Percentiles rank a stretch among this genome's conserved stretches.
Evolutionary conservation across 2,888 invertebrate genomes (phyloP).

Genomic region (Meloe dianella): DNA sequence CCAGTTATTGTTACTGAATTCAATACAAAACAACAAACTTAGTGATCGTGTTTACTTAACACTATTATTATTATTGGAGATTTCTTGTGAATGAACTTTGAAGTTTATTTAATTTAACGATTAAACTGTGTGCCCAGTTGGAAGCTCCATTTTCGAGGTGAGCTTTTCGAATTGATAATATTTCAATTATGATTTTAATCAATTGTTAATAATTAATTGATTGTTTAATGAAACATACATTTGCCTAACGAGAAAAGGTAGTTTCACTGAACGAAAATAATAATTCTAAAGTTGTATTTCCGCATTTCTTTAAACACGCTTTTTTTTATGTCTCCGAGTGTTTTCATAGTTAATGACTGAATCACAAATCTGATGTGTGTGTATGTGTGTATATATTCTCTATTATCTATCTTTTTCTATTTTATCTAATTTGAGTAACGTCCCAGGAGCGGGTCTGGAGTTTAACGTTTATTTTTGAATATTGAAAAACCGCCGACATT

Average conservation of each 20-base stretch:
- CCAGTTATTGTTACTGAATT: slow-evolving; percentile 16
- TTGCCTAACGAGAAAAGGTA: too few species aligned
- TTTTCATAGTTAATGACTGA: slow-evolving; percentile 31
- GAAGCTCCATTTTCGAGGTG: slow-evolving; percentile 30
- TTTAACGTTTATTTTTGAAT: slow-evolving; percentile 22
- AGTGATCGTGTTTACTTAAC: slow-evolving; percentile 16
- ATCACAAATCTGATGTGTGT: slow-evolving; percentile 28
- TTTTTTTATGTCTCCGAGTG: slow-evolving; percentile 25
- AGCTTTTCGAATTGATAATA: too few species aligned
- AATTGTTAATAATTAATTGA: too few species aligned
- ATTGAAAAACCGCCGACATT: slow-evolving; percentile 18
- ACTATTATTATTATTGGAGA: slow-evolving; percentile 3
- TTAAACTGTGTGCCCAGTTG: slow-evolving; percentile 35
- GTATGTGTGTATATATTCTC: too few species aligned
- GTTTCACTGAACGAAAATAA: not conserved
- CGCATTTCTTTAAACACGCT: slow-evolving; percentile 19
- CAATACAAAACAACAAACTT: not conserved
- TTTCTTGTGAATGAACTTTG: slow-evolving; percentile 15
- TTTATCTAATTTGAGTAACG: slow-evolving; percentile 3
- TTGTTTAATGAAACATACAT: too few species aligned
- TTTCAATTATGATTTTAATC: too few species aligned
- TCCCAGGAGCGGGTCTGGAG: not conserved
- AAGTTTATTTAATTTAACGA: slow-evolving; percentile 8
- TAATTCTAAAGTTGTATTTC: slow-evolving; percentile 18
- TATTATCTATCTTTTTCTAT: slow-evolving; percentile 10